Percentiles rank a stretch among this genome's conserved stretches.
phyloP scores from a whole-genome alignment of 2,888 invertebrate species.

The Lasioglossum morio region DNA sequence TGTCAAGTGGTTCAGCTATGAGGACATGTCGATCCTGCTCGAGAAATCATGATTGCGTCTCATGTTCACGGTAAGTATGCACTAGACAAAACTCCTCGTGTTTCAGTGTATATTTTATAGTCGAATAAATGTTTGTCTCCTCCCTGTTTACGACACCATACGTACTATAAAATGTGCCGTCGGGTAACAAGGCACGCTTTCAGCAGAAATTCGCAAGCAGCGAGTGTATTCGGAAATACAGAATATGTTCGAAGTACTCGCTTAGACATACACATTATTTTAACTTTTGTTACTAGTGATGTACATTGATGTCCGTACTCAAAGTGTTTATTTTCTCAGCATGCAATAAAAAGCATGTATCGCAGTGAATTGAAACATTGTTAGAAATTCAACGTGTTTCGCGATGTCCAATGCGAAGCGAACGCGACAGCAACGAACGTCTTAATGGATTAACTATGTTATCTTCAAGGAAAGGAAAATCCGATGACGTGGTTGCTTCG shows the following conservation, averaged over 20 bases:
- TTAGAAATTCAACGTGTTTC: not conserved
- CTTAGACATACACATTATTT: not conserved
- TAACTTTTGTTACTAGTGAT: not conserved
- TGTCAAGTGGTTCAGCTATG: not conserved
- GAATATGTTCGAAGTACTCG: not conserved
- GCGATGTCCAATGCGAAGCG: not conserved
- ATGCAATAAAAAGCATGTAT: not conserved
- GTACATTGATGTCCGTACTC: not conserved
- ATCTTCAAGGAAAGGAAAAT: conserved; percentile 1
- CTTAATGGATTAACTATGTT: conserved; percentile 5
- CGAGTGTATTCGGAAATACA: not conserved
- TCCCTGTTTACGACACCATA: not conserved
- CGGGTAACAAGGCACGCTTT: not conserved
- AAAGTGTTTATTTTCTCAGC: not conserved
- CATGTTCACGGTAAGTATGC: not conserved
- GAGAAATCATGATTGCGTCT: too few relatives aligned
- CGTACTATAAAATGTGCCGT: not conserved
- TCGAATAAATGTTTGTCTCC: not conserved
- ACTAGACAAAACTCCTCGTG: not conserved
- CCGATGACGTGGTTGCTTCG: not conserved
- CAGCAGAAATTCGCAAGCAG: not conserved
- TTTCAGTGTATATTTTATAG: not conserved
- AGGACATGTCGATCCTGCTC: not conserved
- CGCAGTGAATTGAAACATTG: not conserved
- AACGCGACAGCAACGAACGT: not conserved